A percentile compares a stretch with the other conserved stretches of the same genome.
phyloP scores from a whole-genome alignment of 2,797 vertebrate species.

The Cuniculus paca region DNA sequence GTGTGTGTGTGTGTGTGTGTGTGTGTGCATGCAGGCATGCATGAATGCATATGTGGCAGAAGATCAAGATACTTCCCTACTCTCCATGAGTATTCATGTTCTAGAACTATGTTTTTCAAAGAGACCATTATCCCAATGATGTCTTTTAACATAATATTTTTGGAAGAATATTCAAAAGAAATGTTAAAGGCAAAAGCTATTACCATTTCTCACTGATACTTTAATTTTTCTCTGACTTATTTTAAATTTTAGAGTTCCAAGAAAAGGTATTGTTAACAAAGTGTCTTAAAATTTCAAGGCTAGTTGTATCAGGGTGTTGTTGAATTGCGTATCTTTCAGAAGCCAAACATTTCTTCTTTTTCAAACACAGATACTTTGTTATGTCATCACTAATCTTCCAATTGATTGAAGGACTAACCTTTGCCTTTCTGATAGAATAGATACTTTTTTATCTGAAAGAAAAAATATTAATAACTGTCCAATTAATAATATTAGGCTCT shows the following conservation, averaged over 20 bases:
- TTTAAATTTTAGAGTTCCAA: background rate
- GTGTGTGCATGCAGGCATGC: no score
- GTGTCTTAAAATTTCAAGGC: constrained; percentile 23
- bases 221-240: constrained; percentile 2
- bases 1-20: background rate
- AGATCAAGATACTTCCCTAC: background rate
- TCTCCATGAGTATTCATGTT: background rate
- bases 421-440: background rate
- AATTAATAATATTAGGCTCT: background rate
- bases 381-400: background rate
- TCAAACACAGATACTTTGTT: background rate
- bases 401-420: background rate
- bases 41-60: background rate
- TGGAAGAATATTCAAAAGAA: background rate
- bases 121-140: background rate
- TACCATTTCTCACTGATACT: background rate
- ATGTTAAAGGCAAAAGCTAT: background rate
- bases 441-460: background rate
- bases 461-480: background rate
- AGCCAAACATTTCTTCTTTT: background rate
- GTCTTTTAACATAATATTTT: background rate
- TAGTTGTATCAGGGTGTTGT: background rate
- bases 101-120: background rate
- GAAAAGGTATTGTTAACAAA: background rate
- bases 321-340: background rate